Base-by-base conservation (phyloP, 2,797 vertebrate genomes). In the Hipposideros larvatus region DNA sequence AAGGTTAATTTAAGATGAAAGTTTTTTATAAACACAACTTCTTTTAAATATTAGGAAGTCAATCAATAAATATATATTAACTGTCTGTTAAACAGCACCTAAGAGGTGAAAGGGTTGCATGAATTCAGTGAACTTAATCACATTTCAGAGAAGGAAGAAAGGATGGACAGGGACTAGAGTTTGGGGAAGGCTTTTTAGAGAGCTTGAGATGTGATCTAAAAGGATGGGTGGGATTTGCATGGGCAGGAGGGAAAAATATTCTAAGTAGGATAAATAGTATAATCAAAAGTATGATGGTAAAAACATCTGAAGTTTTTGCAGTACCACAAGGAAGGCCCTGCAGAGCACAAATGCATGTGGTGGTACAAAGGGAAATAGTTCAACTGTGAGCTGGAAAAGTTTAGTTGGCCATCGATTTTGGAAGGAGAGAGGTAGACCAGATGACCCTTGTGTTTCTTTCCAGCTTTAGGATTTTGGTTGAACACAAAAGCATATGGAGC, bases 341-440 rank as follows among this genome's bases (percentile, higher is more conserved):
- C 24, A 16, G 18, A 85, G 26, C n/a, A 63, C 41, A 53, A 34
- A 41, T 2, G 41, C 37, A 14, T 11, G 19, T 55, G 41, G 48
- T 53, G n/a, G 11, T 28, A 0, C 66, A 74, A 31, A 1, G 13
- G n/a, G 28, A 93, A 90, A 31, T 19, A 73, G 43, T 51, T 75
- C 28, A 43, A 0, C 13, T 34, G 1, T 75, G 37, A 87, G 46
- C 51, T 9, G 22, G 66, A 11, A 34, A 71, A 41, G 43, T 88
- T 73, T 55, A 74, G 46, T 24, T 68, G 75, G 16, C 34, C 31
- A 5, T 34, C 9, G 37, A 73, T 41, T 68, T 86, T 86, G 82
- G 91, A 21, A 96, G 75, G 87, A 90, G 14, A 48, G 19, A 34
- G n/a, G 82, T 90, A 94, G 86, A 96, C 34, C 63, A 95, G 96